Evolutionary conservation across 2,888 invertebrate species (phyloP).

Genomic region (Leptura quadrifasciata): DNA sequence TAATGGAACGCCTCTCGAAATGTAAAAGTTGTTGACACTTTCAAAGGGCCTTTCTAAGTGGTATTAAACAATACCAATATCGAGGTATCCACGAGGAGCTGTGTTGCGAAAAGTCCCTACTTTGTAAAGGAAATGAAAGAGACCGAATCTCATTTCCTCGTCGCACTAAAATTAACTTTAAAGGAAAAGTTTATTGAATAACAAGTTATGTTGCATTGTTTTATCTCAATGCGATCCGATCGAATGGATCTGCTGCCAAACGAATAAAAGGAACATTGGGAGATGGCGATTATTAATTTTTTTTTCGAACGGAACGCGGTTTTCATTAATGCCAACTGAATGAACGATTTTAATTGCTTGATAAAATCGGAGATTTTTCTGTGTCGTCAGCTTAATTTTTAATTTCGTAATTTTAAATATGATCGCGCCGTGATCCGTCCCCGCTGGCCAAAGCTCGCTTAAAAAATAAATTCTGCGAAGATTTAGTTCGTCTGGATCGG

Average conservation of each 20-base stretch:
- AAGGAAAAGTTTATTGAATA: slow-evolving; percentile 32
- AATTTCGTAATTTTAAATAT: slow-evolving; percentile 15
- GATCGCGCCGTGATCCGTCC: slow-evolving; percentile 2
- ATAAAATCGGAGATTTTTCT: slow-evolving; percentile 21
- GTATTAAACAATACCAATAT: slow-evolving; percentile 46
- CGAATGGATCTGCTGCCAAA: not conserved
- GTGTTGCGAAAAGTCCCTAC: slow-evolving; percentile 25
- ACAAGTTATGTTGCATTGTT: slow-evolving; percentile 37
- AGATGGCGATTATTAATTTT: not conserved
- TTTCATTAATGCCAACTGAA: slow-evolving; percentile 21
- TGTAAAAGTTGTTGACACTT: slow-evolving; percentile 46
- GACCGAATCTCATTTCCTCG: slow-evolving; percentile 31
- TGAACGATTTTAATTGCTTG: slow-evolving; percentile 31
- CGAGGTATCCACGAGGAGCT: slow-evolving; percentile 20
- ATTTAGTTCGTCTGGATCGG: not conserved
- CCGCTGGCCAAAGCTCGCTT: not conserved
- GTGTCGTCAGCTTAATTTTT: slow-evolving; percentile 26
- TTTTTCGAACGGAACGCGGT: slow-evolving; percentile 1
- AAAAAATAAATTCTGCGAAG: not conserved
- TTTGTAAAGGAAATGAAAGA: slow-evolving; percentile 43
- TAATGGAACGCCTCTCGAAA: slow-evolving; percentile 40
- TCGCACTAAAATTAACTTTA: slow-evolving; percentile 31
- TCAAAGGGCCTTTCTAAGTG: slow-evolving; percentile 34
- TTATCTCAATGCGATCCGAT: slow-evolving; percentile 12
- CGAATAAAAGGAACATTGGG: not conserved